Conservation (phyloP, 2,888 invertebrate genomes). For the Papilio elwesi region DNA sequence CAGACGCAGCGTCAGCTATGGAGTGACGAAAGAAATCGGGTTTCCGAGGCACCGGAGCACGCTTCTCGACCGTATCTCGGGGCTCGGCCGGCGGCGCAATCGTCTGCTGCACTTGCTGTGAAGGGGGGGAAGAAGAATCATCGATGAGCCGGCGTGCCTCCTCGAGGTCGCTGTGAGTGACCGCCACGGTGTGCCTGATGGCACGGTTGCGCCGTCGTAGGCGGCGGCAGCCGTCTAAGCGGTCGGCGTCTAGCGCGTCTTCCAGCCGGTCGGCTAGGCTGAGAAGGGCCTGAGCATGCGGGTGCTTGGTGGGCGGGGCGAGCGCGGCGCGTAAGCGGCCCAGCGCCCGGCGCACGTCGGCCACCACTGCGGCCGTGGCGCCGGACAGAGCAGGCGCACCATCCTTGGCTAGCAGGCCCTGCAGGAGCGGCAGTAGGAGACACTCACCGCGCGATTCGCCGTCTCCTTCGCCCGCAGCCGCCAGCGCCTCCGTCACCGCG, state of each 20-base stretch:
- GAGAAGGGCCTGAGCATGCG: conserved; percentile 85
- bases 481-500: conserved; percentile 76
- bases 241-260: conserved; percentile 78
- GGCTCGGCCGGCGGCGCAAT: conserved; percentile 60
- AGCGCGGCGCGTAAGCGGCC: conserved; percentile 90
- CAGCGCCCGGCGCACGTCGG: conserved; percentile 91
- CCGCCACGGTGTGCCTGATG: conserved; percentile 92
- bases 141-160: conserved; percentile 91
- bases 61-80: conserved; percentile 61
- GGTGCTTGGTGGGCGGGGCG: conserved; percentile 80
- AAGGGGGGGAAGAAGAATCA: conserved; percentile 55
- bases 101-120: conserved; percentile 59
- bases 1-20: conserved; percentile 60
- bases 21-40: conserved; percentile 75
- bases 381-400: conserved; percentile 74
- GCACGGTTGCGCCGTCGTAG: conserved; percentile 85
- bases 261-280: conserved; percentile 88
- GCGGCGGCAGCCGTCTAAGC: conserved; percentile 71
- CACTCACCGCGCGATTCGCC: conserved; percentile 89
- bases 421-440: conserved; percentile 87
- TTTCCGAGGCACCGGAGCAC: conserved; percentile 58
- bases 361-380: conserved; percentile 86
- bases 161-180: conserved; percentile 91
- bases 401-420: conserved; percentile 84
- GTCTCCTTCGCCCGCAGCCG: conserved; percentile 67